Evolutionary conservation across 2,797 vertebrate species (phyloP), one percentile per base, ranked within the genome.

Genomic region (Tapera naevia): DNA sequence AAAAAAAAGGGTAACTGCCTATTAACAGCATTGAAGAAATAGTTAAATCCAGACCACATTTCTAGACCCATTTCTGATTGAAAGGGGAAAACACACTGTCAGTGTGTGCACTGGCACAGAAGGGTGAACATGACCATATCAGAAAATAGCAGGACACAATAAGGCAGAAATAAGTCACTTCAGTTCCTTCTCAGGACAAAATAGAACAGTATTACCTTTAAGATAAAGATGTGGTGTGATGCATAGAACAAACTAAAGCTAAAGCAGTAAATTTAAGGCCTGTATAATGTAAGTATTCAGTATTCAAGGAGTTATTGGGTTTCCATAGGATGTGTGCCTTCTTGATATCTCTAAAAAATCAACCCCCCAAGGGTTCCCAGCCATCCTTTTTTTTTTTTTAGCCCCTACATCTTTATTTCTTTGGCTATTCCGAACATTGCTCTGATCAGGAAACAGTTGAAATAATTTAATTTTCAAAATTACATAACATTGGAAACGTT

Each of bases 391-490:
- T 16, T 33, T 64, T 33, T 87, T 11, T 17, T 87, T 13, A 13
- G 10, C 22, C 43, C 17, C 28, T 28, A 33, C 18, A 32, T 28
- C 18, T 72, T 56, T 50, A 35, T 35, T 51, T 83, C 60, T 66
- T 67, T 6, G 51, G 28, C 8, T 85, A 54, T 71, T 88, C 74
- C 13, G 80, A 88, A 93, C 33, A 79, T 32, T 89, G 35, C 9
- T 67, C 19, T 89, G 76, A 82, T 48, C 57, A 89, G 79, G 65
- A 88, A 96, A 86, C 37, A 88, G 46, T 66, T 94, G 24, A 85
- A 93, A 89, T 64, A 91, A 88, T 69, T 73, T 51, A 53, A 56
- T 46, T 83, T 95, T 80, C 32, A 11, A 41, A 86, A 96, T 92
- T 95, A 72, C 53, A 7, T n/a, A 86, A 91, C 16, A 62, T 13